phyloP scores from a whole-genome alignment of 2,113 vertebrate species.

The Hyperoodon ampullatus region DNA sequence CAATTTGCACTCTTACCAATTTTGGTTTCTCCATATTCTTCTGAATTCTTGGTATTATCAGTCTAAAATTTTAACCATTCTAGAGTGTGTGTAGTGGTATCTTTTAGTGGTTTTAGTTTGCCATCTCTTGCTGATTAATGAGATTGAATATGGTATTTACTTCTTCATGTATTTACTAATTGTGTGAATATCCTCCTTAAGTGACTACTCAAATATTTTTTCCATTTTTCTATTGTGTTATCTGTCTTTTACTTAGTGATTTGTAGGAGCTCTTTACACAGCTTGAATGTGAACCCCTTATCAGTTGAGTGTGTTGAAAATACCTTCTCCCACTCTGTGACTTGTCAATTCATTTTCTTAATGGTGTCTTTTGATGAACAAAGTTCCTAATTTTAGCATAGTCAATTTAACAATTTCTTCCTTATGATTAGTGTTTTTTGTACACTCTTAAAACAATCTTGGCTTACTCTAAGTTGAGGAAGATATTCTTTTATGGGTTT shows the following conservation, averaged over 20 bases:
- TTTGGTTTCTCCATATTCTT: background rate
- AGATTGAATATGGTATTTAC: background rate
- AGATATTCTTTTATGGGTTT: background rate
- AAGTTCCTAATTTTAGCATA: conserved; percentile 15
- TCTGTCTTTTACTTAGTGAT: background rate
- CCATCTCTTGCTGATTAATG: background rate
- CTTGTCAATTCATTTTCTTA: background rate
- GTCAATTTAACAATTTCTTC: background rate
- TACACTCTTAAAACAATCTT: background rate
- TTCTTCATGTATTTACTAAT: background rate
- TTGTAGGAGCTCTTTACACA: background rate
- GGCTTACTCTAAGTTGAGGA: background rate
- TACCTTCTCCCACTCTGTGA: background rate
- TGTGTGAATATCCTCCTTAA: background rate
- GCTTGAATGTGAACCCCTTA: background rate
- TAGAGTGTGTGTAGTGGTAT: background rate
- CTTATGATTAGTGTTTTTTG: background rate
- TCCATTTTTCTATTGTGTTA: background rate
- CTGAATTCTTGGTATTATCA: background rate
- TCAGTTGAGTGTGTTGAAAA: background rate
- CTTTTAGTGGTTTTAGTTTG: background rate
- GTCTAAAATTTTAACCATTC: background rate
- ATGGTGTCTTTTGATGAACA: background rate
- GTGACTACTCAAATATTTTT: background rate
- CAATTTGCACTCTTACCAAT: background rate